These are phyloP conservation scores for Drosophila pseudotalamancana DNA, from an alignment of 2,888 invertebrate genomes.

Conservation along the genomic window DNA sequence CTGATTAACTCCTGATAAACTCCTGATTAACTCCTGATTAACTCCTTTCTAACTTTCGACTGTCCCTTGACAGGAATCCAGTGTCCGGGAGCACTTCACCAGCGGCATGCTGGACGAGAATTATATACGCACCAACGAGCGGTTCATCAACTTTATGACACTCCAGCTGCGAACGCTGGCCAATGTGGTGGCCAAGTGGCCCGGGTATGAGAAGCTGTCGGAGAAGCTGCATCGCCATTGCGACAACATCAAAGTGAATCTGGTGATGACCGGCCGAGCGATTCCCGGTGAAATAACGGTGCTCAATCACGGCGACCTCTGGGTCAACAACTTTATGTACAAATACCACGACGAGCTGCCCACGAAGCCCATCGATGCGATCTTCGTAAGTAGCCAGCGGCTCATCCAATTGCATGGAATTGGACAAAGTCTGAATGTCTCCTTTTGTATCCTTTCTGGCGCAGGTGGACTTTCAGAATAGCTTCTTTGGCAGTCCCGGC, in stretches of 20 bases:
- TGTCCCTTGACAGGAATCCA: conserved; percentile 64
- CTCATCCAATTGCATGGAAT: no score
- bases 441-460: neutral
- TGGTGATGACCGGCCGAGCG: conserved; percentile 77
- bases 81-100: conserved; percentile 72
- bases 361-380: conserved; percentile 83
- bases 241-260: conserved; percentile 79
- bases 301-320: conserved; percentile 86
- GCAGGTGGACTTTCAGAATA: conserved; percentile 82
- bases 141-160: conserved; percentile 80
- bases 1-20: no score
- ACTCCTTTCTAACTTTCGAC: no score
- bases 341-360: conserved; percentile 83
- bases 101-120: conserved; percentile 82
- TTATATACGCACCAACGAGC: conserved; percentile 77
- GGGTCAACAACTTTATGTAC: conserved; percentile 86
- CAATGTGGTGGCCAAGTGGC: conserved; percentile 84
- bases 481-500: conserved; percentile 83
- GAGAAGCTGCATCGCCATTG: conserved; percentile 83
- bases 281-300: conserved; percentile 83
- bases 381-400: conserved; percentile 82
- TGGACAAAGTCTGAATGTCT: no score
- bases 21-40: no score
- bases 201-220: conserved; percentile 84
- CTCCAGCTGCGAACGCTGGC: conserved; percentile 80